Evolutionary conservation across 2,113 vertebrate species (phyloP), one percentile per base, ranked within the genome.

Genomic region (Albula goreensis): DNA sequence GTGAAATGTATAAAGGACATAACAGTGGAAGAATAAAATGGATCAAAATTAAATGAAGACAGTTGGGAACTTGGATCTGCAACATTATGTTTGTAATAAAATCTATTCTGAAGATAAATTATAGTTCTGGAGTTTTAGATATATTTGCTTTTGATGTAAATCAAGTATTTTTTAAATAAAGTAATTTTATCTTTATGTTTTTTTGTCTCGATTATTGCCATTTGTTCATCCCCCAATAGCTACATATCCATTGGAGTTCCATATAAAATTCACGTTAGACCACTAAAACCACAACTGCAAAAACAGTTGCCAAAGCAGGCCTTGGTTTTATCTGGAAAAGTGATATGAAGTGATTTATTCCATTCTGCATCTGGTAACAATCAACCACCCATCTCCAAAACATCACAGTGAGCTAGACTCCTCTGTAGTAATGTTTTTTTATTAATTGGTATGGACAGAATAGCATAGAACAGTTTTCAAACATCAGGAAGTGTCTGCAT

Each of bases 81-180:
- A 79, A 12, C 51, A 52, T 10, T 49, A 49, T 49, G 41, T 79
- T 49, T 13, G 31, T 50, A 11, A 15, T 25, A 19, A 48, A 81
- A 81, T 48, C 63, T 15, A 6, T 51, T 81, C 15, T 81, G 41
- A 19, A 49, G 60, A 50, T 50, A 49, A 79, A 50, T 50, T 48
- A 66, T 49, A 52, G 48, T 53, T 49, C 48, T 51, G 78, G 19
- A 78, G 25, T 85, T 51, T 50, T 13, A 51, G 78, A 41, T 80
- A 50, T 80, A 80, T 80, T 50, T 25, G 52, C 48, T 80, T 78
- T 25, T 60, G 49, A 66, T 87, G 53, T 85, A 87, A 85, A 87
- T 85, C 49, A 70, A 87, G 86, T 79, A 89, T 78, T 80, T 86
- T 83, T 79, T 52, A 70, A 88, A 86, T 88, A 86, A 86, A 86